Base-by-base conservation (phyloP, 2,888 invertebrate species). In the Odontocolon sp. region DNA sequence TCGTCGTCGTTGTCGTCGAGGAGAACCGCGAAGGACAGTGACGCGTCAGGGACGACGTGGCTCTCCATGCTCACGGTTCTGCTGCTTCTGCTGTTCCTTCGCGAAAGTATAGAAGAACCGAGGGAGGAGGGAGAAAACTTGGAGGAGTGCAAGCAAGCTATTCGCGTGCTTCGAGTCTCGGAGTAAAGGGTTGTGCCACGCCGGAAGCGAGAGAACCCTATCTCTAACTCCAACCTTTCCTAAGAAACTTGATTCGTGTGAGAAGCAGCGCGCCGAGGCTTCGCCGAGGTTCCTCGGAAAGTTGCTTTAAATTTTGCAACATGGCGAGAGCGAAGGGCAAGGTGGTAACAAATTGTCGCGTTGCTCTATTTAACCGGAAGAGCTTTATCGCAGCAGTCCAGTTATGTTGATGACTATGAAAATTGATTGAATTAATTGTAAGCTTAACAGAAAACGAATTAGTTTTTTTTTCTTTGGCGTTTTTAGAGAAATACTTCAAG, bases 301-400 rank as follows among this genome's bases (percentile, higher is more conserved):
- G 57, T 68, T 64, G 50, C 21, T 28, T 42, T 47, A 28, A 75
- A 69, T 70, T 75, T 69, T 69, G 75, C 69, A 69, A 75, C 75
- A 57, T 26, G 11, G 52, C 75, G 23, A 26, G 64, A 67, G 42
- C 56, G 54, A 54, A 56, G 42, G 21, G 18, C 45, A 9, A 21
- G 54, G 21, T 21, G 54, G 21, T 8, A 21, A 45, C 28, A 23
- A 33, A 28, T 28, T 28, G 11, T 21, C n/a, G 16, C 18, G 28
- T 3, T 28, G 54, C 9, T n/a, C 11, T 42, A 33, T 54, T 31
- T 33, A 33, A 54, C 54, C 33, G 54, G 54, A 54, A 54, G 54
- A 16, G 54, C 14, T 33, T 31, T 47, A 11, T 26, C 47, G n/a
- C 5, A 23, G 1, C 9, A 4, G 23, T 4, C 21, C 21, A 3